Evolutionary conservation across 2,888 invertebrate genomes (phyloP), one percentile per base, ranked within the genome.

Genomic region (Barypeithes pellucidus): DNA sequence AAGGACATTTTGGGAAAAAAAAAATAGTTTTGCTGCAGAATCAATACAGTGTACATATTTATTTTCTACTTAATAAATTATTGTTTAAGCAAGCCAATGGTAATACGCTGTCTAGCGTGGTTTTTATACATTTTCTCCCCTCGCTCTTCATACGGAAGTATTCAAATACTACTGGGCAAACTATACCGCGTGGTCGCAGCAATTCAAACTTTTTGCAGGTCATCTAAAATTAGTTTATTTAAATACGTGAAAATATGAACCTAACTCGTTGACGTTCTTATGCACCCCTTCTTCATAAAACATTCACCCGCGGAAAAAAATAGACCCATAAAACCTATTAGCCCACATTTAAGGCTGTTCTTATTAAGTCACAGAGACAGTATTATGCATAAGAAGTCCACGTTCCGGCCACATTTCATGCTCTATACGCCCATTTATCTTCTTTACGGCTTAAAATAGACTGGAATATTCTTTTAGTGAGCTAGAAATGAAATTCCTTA

Each of bases 401-500:
- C 60, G 68, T 18, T 47, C 39, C 68, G 59, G 50, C 68, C 68
- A 60, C 68, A 68, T 60, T 60, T 68, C 61, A 68, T 50, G 60
- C 61, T 36, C 33, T 68, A 68, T 59, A 61, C 50, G 68, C 11
- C 50, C 68, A 68, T 68, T 59, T 68, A 41, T 68, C 68, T 60
- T 33, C 54, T 57, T 57, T 57, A 57, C 54, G 24, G 33, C 54
- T 57, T 33, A 57, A 57, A 33, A 68, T 47, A 60, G 60, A 43
- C 57, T 59, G 16, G 33, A 66, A 67, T 68, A 68, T 50, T 60
- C 68, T 50, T 41, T 33, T 57, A 57, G 47, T 33, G 20, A 47
- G 33, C 5, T 50, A n/a, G 47, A 68, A 71, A 71, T 71, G 63
- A 71, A 71, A 71, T 71, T 65, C 65, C 65, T 29, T 18, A 29